Percentiles rank a stretch among this genome's conserved stretches.
These are phyloP conservation scores for Solea solea DNA, from an alignment of 2,113 vertebrate genomes.

Conservation along the genomic window DNA sequence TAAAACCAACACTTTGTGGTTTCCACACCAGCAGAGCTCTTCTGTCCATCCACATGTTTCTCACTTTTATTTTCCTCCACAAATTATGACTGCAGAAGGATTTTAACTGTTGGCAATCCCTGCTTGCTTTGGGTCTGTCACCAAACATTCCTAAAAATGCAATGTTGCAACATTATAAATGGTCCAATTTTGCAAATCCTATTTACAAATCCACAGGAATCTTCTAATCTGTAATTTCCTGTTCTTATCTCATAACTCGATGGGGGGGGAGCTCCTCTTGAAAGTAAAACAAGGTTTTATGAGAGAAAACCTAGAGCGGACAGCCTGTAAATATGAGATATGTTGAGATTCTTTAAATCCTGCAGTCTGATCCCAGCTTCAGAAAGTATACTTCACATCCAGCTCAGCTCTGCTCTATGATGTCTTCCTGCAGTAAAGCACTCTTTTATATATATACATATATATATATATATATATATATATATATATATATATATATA, in stretches of 20 bases:
- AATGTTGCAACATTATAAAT: conserved; percentile 53
- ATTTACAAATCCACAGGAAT: conserved; percentile 65
- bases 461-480: too few species aligned
- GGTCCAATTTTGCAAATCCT: conserved; percentile 71
- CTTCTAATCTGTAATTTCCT: conserved; percentile 68
- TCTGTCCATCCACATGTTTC: conserved; percentile 1
- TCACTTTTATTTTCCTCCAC: conserved; percentile 10
- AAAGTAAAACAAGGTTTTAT: conserved; percentile 53
- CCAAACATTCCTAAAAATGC: conserved; percentile 29
- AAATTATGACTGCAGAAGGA: conserved; percentile 10
- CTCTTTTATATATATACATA: too few species aligned
- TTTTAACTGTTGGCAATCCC: conserved; percentile 33
- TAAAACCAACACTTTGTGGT: neutral
- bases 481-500: too few species aligned
- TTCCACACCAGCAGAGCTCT: neutral
- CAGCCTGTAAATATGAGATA: conserved; percentile 70
- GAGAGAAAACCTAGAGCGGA: conserved; percentile 42
- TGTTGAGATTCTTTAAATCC: conserved; percentile 60
- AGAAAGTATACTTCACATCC: conserved; percentile 50
- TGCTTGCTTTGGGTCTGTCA: conserved; percentile 16
- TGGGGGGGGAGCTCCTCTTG: conserved; percentile 31
- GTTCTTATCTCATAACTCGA: conserved; percentile 57
- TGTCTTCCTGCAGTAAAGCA: conserved; percentile 36
- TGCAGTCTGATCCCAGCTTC: conserved; percentile 64
- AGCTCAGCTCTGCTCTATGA: conserved; percentile 37